Base-by-base conservation (phyloP, 2,888 invertebrate species). In the Agriopis leucophaearia region DNA sequence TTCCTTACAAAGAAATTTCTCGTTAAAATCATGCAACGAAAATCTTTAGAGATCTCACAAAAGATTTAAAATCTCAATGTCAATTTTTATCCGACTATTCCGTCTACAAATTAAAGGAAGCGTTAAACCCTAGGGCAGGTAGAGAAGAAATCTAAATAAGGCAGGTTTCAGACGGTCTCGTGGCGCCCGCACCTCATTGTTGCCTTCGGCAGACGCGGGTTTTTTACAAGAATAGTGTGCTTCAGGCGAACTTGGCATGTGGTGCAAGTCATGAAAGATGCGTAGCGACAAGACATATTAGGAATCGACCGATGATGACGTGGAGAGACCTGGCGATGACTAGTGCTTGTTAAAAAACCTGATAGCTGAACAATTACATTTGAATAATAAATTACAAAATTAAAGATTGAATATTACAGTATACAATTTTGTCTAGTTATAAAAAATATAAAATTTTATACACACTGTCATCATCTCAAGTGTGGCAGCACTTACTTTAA, bases 71-170 rank as follows among this genome's bases (percentile, higher is more conserved):
- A 44, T 36, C 50, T 56, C 64, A 45, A 56, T 68, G 35, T 56
- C 59, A 68, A 60, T 68, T 60, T 54, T 45, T 50, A 60, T 60
- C 55, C 56, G 35, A 62, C 44, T 18, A 55, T 42, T 42, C 59
- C 55, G 40, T 60, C 60, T 64, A 60, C 64, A 64, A 69, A 69
- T 69, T 69, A 69, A 47, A 69, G 56, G 60, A 64, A 69, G 64
- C 64, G 68, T 69, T 64, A 64, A 69, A 52, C 60, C 27, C 50
- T 18, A 16, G 52, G 38, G 48, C 35, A 59, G 54, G 56, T 64
- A 50, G 42, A 67, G 66, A 68, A 69, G 70, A 60, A 72, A 75
- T 69, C 74, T 72, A 74, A 75, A 74, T 75, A 75, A 67, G 74
- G 66, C 63, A 44, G 72, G 52, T 67, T 69, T 69, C 72, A 68